Evolutionary conservation across 2,888 invertebrate genomes (phyloP), one percentile per base, ranked within the genome.

Genomic region (Trypoxylon attenuatum): DNA sequence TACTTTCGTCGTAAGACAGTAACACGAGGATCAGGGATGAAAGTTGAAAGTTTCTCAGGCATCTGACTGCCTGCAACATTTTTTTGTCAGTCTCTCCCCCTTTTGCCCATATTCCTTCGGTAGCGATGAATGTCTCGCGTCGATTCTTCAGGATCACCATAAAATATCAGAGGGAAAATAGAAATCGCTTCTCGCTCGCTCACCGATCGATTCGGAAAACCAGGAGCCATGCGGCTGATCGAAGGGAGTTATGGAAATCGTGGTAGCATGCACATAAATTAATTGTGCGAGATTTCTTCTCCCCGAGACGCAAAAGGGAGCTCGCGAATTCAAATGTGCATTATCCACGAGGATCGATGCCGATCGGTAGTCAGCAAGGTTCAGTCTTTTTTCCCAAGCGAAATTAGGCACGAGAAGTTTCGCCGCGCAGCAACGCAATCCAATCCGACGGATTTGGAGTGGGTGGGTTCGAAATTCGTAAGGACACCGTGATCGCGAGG

Each of bases 401-500:
- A 54, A 54, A 64, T 73, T 56, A 54, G 39, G 56, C 15, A 5
- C 47, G 16, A 43, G 16, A 1, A 13, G n/a, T 33, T 5, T 25
- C 15, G 23, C 52, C 49, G 33, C 43, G 57, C 25, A 49, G 10
- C 13, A 33, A 43, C 46, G 42, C 69, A 69, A 68, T 74, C 69
- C 71, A 69, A 71, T 74, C 59, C 60, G 45, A 61, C 64, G 63
- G 50, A 67, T 71, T 54, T 51, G 66, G 29, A 55, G 47, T 62
- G 56, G 71, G 58, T 72, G 61, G 75, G 73, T 61, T 67, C 71
- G 61, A 69, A 70, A 80, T 80, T 81, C 72, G 73, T 71, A 70
- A 69, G 63, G 65, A 60, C 73, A 60, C 60, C 61, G 69, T 56
- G 71, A 73, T 73, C 75, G 70, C 58, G 61, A 62, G 73, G 69